These are phyloP conservation scores for Platyscelio sp. DNA, from an alignment of 2,888 invertebrate species.

Conservation along the genomic window DNA sequence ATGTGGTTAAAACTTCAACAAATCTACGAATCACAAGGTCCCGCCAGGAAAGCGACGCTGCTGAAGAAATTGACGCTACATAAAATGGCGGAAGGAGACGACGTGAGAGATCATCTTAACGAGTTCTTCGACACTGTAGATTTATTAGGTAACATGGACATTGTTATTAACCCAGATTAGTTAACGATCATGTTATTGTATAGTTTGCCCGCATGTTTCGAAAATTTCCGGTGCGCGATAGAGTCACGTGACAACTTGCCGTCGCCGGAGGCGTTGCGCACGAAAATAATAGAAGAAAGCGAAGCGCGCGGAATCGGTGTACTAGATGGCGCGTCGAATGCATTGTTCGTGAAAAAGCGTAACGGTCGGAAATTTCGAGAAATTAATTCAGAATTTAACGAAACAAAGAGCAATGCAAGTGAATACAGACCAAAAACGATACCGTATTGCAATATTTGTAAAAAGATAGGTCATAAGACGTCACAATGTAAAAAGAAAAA, in stretches of 20 bases:
- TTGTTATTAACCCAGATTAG: constrained; percentile 34
- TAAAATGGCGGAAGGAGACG: constrained; percentile 50
- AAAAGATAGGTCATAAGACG: background rate
- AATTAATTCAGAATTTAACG: background rate
- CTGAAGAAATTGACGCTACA: constrained; percentile 56
- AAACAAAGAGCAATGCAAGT: background rate
- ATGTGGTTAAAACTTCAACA: constrained; percentile 46
- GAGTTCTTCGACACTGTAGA: constrained; percentile 60
- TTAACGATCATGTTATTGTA: constrained; percentile 46
- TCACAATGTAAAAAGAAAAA: background rate
- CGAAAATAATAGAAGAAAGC: constrained; percentile 36
- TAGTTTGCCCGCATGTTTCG: constrained; percentile 49
- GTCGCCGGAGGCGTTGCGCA: constrained; percentile 17
- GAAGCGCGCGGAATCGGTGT: background rate
- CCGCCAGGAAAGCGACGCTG: constrained; percentile 58
- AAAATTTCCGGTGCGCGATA: constrained; percentile 50
- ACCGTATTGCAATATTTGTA: background rate
- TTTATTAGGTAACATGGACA: constrained; percentile 54
- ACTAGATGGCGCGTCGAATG: background rate
- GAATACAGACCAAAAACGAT: background rate
- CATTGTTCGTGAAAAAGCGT: constrained; percentile 1
- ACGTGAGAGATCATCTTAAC: constrained; percentile 53
- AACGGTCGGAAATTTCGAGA: background rate
- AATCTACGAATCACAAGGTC: constrained; percentile 56
- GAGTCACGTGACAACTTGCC: constrained; percentile 53